Percentiles rank a stretch among this genome's conserved stretches.
Evolutionary conservation across 92 coral and sea anemone genomes (phyloP).

Genomic region (Phymanthus crucifer): DNA sequence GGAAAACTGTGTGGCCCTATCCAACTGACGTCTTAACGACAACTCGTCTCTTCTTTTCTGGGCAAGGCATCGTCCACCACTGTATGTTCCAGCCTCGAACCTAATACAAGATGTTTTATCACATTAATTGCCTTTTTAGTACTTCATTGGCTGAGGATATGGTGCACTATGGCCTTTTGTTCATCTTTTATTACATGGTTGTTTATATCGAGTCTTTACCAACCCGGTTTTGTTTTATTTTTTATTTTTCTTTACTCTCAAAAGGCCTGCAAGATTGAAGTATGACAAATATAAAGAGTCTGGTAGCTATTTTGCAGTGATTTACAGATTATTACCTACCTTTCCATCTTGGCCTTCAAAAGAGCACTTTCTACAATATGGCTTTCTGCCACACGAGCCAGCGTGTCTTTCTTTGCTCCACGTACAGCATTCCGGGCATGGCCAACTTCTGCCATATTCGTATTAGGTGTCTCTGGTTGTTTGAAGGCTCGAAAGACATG

Average conservation of each 20-base stretch:
- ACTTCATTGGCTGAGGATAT: not conserved
- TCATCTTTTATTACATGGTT: too few relatives aligned
- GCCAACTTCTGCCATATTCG: slow-evolving; percentile 55
- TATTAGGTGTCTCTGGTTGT: slow-evolving; percentile 31
- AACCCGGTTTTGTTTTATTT: too few relatives aligned
- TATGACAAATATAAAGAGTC: not conserved
- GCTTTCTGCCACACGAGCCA: slow-evolving; percentile 52
- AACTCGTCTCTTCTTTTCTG: slow-evolving; percentile 36
- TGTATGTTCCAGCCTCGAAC: slow-evolving; percentile 42
- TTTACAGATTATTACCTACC: slow-evolving; percentile 18
- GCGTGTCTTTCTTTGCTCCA: slow-evolving; percentile 57
- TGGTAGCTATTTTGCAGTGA: not conserved
- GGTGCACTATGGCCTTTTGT: too few relatives aligned
- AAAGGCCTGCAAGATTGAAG: not conserved
- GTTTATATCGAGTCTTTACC: too few relatives aligned
- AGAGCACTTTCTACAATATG: slow-evolving; percentile 56
- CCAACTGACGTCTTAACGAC: slow-evolving; percentile 47
- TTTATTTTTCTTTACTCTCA: too few relatives aligned
- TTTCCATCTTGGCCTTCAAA: slow-evolving; percentile 49
- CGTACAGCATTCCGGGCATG: slow-evolving; percentile 50
- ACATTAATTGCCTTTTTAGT: not conserved
- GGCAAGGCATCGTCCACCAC: slow-evolving; percentile 11
- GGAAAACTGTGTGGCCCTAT: slow-evolving; percentile 52
- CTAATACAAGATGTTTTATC: slow-evolving; percentile 18
- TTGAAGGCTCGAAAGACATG: slow-evolving; percentile 51